Conservation (phyloP, 37 sponge, comb jelly and placozoan genomes). For the Hexactinellida sp. region DNA sequence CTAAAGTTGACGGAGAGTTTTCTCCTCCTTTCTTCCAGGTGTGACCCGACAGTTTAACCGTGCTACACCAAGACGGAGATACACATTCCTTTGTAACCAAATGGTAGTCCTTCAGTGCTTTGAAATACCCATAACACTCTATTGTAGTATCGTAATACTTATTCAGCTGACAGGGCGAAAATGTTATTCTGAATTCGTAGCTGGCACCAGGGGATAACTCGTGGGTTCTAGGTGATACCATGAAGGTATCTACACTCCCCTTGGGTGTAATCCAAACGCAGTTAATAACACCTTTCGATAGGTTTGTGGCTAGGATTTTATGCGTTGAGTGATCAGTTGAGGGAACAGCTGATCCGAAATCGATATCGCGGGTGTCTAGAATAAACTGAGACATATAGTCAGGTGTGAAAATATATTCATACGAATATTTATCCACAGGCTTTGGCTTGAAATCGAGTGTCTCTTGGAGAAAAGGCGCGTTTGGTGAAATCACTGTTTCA, state of each 20-base stretch:
- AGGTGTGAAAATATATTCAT: not conserved
- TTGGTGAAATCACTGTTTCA: not conserved
- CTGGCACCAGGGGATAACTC: not conserved
- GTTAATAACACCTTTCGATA: not conserved
- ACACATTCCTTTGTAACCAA: constrained; percentile 28
- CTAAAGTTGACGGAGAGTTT: constrained; percentile 34
- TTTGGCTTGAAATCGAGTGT: not conserved
- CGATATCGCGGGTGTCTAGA: not conserved
- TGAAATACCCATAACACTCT: not conserved
- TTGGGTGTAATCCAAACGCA: not conserved
- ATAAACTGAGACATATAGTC: not conserved
- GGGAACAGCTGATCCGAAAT: not conserved
- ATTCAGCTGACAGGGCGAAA: not conserved
- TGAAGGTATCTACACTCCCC: not conserved
- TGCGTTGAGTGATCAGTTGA: not conserved
- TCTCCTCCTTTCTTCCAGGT: constrained; percentile 47
- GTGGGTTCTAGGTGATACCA: not conserved
- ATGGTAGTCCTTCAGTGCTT: constrained; percentile 30
- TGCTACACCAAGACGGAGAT: constrained; percentile 64
- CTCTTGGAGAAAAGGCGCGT: not conserved
- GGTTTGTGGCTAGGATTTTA: not conserved
- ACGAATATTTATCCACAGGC: not conserved
- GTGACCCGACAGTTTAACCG: constrained; percentile 53
- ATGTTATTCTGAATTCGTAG: not conserved
- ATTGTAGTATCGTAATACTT: not conserved